These are phyloP conservation scores for Hydroisotoma schaefferi DNA, from an alignment of 2,888 invertebrate genomes.

Conservation along the genomic window DNA sequence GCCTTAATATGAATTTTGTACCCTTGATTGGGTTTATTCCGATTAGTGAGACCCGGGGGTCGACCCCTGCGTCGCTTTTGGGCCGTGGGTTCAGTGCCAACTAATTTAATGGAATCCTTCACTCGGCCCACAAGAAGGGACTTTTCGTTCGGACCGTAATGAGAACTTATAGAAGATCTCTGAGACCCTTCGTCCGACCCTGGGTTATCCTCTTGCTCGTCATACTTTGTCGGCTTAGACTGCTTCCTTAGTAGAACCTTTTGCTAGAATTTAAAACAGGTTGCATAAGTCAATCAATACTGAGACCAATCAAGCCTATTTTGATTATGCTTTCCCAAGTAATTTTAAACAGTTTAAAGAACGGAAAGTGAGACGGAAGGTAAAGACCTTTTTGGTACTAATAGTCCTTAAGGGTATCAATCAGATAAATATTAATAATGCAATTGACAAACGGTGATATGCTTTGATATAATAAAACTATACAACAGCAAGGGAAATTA, in stretches of 20 bases:
- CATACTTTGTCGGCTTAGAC: slow-evolving; percentile 26
- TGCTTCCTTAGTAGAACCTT: slow-evolving; percentile 25
- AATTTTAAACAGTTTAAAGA: too few species aligned
- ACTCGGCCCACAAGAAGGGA: neutral
- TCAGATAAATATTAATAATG: too few species aligned
- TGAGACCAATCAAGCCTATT: too few species aligned
- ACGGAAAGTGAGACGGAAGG: too few species aligned
- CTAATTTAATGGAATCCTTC: slow-evolving; percentile 10
- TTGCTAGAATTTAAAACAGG: slow-evolving; percentile 22
- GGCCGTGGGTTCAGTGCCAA: slow-evolving; percentile 18
- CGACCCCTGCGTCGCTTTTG: slow-evolving; percentile 36
- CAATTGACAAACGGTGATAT: too few species aligned
- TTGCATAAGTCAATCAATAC: too few species aligned
- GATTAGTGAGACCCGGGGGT: slow-evolving; percentile 31
- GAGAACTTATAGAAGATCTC: slow-evolving; percentile 4
- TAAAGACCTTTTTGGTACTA: too few species aligned
- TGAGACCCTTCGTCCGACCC: slow-evolving; percentile 15
- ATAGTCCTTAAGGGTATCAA: too few species aligned
- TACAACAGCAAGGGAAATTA: too few species aligned
- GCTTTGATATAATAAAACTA: too few species aligned
- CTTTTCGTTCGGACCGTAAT: neutral
- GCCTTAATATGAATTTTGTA: slow-evolving; percentile 2
- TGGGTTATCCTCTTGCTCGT: slow-evolving; percentile 19
- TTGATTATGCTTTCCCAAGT: too few species aligned
- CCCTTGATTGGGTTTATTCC: slow-evolving; percentile 15